Conservation (phyloP, 2,888 invertebrate species). For the Cistogaster globosa region DNA sequence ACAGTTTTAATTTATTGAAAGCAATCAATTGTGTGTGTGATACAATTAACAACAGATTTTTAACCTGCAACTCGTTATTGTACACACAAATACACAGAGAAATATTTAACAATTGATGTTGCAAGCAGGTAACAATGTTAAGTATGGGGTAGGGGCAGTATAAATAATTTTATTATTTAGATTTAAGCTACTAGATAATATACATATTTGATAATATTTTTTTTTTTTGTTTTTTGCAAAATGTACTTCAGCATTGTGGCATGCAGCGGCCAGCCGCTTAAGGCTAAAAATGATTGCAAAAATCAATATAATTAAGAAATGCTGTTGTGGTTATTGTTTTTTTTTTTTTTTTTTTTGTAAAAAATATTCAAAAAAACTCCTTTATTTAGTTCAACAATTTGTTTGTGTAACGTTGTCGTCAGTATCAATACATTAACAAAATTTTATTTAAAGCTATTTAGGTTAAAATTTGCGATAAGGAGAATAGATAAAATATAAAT, state of each 20-base stretch:
- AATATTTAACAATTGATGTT: conserved; percentile 32
- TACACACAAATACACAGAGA: background rate
- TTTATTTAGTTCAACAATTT: conserved; percentile 35
- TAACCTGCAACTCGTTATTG: conserved; percentile 34
- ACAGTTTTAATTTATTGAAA: conserved; percentile 49
- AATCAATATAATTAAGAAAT: conserved; percentile 69
- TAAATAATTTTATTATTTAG: conserved; percentile 12
- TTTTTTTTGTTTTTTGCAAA: conserved; percentile 3
- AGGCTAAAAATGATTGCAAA: conserved; percentile 68
- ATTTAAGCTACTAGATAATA: conserved; percentile 23
- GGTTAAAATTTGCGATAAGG: conserved; percentile 17
- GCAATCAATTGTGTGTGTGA: conserved; percentile 36
- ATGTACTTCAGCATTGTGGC: conserved; percentile 25
- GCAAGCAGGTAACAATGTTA: conserved; percentile 42
- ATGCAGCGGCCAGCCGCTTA: conserved; percentile 59
- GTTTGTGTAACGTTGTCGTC: conserved; percentile 16
- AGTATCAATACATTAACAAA: conserved; percentile 11
- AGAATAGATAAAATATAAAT: conserved; percentile 20
- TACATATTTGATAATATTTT: background rate
- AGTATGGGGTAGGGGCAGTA: conserved; percentile 40
- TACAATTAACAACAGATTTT: conserved; percentile 42
- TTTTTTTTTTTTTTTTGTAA: conserved; percentile 1
- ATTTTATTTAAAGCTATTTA: conserved; percentile 38
- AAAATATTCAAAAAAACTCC: conserved; percentile 38
- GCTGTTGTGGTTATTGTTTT: conserved; percentile 36